Conservation (phyloP, 2,113 vertebrate genomes). For the Catharus fuscescens region DNA sequence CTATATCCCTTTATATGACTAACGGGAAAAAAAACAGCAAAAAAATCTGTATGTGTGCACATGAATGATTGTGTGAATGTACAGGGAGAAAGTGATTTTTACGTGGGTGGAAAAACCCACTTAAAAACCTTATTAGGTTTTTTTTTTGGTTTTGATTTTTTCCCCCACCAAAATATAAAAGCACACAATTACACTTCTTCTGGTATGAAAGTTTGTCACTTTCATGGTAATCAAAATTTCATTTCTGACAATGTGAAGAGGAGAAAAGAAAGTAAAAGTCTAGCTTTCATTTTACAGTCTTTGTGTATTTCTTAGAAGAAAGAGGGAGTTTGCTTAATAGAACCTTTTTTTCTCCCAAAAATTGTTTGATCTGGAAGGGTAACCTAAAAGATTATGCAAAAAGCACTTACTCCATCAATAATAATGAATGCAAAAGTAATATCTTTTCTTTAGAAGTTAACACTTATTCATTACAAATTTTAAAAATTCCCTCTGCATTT, state of each 20-base stretch:
- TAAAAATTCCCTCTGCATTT: not conserved
- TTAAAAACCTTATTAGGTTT: not conserved
- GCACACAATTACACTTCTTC: not conserved
- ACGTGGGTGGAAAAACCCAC: not conserved
- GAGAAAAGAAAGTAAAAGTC: not conserved
- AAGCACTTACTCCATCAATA: not conserved
- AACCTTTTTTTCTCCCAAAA: not conserved
- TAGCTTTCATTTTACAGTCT: not conserved
- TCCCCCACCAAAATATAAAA: not conserved
- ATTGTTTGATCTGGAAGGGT: not conserved
- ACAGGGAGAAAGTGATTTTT: not conserved
- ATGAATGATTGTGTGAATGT: fast-evolving
- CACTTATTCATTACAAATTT: not conserved
- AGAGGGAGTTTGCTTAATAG: not conserved
- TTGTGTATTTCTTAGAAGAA: not conserved
- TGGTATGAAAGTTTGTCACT: not conserved
- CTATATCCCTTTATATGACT: not conserved
- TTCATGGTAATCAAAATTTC: not conserved
- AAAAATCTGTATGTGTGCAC: not conserved
- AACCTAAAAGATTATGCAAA: not conserved
- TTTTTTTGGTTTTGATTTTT: not conserved
- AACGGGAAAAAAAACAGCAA: not conserved
- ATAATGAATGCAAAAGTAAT: not conserved
- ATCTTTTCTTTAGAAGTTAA: not conserved
- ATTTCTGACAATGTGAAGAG: not conserved